Evolutionary conservation across 2,113 vertebrate species (phyloP).

Genomic region (Caranx ignobilis): DNA sequence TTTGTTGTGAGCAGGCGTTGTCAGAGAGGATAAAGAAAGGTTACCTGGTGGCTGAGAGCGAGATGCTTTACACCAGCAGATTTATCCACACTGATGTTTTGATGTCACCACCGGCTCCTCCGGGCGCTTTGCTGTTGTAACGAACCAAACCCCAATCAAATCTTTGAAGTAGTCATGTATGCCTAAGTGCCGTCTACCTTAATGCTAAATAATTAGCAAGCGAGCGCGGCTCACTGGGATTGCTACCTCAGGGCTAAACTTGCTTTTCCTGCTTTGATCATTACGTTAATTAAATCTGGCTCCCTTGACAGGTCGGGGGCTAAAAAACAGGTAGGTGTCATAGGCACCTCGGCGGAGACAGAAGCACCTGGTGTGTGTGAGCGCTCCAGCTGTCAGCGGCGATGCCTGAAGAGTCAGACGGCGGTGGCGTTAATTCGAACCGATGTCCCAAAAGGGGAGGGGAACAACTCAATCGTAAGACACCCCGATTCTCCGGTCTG

Average conservation of each 20-base stretch:
- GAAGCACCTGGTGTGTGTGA: conserved; percentile 83
- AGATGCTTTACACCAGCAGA: conserved; percentile 73
- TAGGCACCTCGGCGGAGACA: conserved; percentile 73
- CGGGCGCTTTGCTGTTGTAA: conserved; percentile 80
- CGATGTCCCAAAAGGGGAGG: conserved; percentile 77
- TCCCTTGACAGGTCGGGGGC: conserved; percentile 83
- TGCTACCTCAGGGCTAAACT: conserved; percentile 83
- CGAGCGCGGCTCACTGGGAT: conserved; percentile 76
- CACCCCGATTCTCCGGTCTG: conserved; percentile 65
- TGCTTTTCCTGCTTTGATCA: conserved; percentile 85
- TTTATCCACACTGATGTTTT: conserved; percentile 87
- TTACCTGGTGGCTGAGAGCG: conserved; percentile 84
- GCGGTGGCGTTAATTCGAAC: conserved; percentile 76
- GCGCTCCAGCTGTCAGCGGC: conserved; percentile 76
- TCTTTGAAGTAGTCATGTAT: conserved; percentile 87
- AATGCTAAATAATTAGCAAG: conserved; percentile 88
- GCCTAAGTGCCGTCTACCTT: conserved; percentile 85
- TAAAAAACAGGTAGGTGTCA: conserved; percentile 86
- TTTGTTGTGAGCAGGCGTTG: conserved; percentile 77
- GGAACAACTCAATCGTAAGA: conserved; percentile 67
- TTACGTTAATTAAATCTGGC: conserved; percentile 87
- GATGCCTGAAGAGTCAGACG: conserved; percentile 68
- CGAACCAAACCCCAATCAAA: conserved; percentile 84
- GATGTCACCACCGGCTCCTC: conserved; percentile 80
- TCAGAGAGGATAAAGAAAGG: conserved; percentile 82